Evolutionary conservation across 2,888 invertebrate species (phyloP), one percentile per base, ranked within the genome.

Genomic region (Operophtera brumata): DNA sequence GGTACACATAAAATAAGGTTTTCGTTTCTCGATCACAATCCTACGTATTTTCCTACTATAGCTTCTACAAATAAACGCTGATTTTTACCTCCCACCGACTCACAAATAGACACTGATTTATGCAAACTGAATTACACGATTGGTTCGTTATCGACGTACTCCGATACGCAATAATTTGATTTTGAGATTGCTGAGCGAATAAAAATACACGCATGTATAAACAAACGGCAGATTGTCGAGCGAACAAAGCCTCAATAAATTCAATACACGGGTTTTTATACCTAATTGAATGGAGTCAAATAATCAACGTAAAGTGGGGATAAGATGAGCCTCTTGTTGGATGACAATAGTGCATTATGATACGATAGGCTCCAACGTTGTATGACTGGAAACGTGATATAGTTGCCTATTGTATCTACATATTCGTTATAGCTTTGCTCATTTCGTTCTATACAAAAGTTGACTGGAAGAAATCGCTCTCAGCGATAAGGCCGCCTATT

Each of bases 51-150:
- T 20, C 2, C 20, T 20, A 20, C 10, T 10, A 10, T 8, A 8
- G 30, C 30, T 30, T 8, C 30, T 10, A 30, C 20, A 34, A 51
- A 44, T 34, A 39, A 45, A 35, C 39, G 9, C 47, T 11, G 37
- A 47, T 41, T 57, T n/a, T n/a, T n/a, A n/a, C n/a, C n/a, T 61
- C 58, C 66, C 57, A 59, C 63, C 51, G 47, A 55, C 54, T 65
- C 70, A 74, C 70, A 71, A 77, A 75, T 75, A 70, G 70, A 64
- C 67, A 66, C 68, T 77, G 77, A 81, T 82, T 82, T 72, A 70
- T 65, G 69, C 72, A 75, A 79, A 80, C 69, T 57, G 70, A 75
- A 80, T 83, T 74, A 78, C 71, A 61, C 61, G 75, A 74, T 76
- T 71, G 71, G 65, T 69, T 79, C 73, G 75, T 74, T 78, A 75